Percentiles rank a stretch among this genome's conserved stretches.
phyloP scores from a whole-genome alignment of 1,140 invertebrate genomes.

The Calephelis virginiensis region DNA sequence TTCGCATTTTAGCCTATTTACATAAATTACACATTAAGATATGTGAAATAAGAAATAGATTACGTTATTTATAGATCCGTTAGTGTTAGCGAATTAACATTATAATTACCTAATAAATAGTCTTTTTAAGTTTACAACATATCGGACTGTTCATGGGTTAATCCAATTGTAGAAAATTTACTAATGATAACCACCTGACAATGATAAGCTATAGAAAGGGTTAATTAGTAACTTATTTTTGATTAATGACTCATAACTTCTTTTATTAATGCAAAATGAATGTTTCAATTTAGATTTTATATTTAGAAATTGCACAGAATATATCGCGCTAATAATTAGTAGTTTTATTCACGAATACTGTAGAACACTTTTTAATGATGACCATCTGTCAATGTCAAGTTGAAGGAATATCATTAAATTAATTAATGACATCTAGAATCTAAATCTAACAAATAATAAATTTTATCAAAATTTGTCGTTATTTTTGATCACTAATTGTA shows the following conservation, averaged over 20 bases:
- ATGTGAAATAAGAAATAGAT: slow-evolving; percentile 3
- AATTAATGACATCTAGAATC: too few species aligned
- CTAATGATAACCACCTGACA: not conserved
- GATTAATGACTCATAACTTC: not conserved
- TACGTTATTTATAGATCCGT: slow-evolving; percentile 8
- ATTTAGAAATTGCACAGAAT: too few species aligned
- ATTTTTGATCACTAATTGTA: too few species aligned
- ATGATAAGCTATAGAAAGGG: not conserved
- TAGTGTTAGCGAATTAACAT: slow-evolving; percentile 14
- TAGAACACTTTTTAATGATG: too few species aligned
- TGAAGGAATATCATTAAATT: too few species aligned
- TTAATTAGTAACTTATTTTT: not conserved
- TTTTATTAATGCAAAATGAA: not conserved
- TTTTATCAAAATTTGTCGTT: too few species aligned
- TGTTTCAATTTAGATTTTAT: too few species aligned
- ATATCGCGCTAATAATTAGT: too few species aligned
- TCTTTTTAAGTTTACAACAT: slow-evolving; percentile 3
- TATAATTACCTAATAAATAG: slow-evolving; percentile 19
- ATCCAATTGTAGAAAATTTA: not conserved
- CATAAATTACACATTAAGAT: slow-evolving; percentile 12
- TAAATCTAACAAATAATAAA: too few species aligned
- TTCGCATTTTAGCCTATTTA: slow-evolving; percentile 8
- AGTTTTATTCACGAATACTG: too few species aligned
- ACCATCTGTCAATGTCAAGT: too few species aligned
- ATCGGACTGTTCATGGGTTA: slow-evolving; percentile 6